phyloP scores from a whole-genome alignment of 2,113 vertebrate genomes.

The Beaufortia kweichowensis region DNA sequence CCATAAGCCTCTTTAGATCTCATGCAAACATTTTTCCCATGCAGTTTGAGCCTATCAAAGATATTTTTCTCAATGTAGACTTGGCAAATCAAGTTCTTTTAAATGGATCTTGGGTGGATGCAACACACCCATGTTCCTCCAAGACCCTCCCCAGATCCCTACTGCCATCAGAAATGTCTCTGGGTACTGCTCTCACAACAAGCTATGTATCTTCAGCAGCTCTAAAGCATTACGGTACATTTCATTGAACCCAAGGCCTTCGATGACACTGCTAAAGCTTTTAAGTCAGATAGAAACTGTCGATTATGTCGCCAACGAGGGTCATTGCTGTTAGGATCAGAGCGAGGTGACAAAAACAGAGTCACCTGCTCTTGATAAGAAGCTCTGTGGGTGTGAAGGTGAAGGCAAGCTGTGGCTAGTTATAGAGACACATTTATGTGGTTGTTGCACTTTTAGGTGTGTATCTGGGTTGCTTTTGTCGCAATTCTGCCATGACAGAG shows the following conservation, averaged over 20 bases:
- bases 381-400: slow-evolving; percentile 52
- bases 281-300: slow-evolving; percentile 68
- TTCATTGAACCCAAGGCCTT: slow-evolving; percentile 73
- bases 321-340: slow-evolving; percentile 72
- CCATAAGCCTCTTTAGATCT: too few species aligned
- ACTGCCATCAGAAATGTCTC: not conserved
- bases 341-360: slow-evolving; percentile 72
- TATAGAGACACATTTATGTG: too few species aligned
- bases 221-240: slow-evolving; percentile 63
- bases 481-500: not conserved
- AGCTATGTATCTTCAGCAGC: slow-evolving; percentile 71
- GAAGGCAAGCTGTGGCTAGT: slow-evolving; percentile 75
- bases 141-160: not conserved
- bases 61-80: not conserved
- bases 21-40: not conserved
- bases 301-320: slow-evolving; percentile 75
- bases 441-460: not conserved
- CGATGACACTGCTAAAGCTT: slow-evolving; percentile 77
- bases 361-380: slow-evolving; percentile 61
- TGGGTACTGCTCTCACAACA: slow-evolving; percentile 59
- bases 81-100: not conserved
- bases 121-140: not conserved
- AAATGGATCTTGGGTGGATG: not conserved
- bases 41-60: not conserved
- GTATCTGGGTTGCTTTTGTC: not conserved